Evolutionary conservation across 37 sponge, comb jelly and placozoan genomes (phyloP).

Genomic region (Cliona cf. orientalis): DNA sequence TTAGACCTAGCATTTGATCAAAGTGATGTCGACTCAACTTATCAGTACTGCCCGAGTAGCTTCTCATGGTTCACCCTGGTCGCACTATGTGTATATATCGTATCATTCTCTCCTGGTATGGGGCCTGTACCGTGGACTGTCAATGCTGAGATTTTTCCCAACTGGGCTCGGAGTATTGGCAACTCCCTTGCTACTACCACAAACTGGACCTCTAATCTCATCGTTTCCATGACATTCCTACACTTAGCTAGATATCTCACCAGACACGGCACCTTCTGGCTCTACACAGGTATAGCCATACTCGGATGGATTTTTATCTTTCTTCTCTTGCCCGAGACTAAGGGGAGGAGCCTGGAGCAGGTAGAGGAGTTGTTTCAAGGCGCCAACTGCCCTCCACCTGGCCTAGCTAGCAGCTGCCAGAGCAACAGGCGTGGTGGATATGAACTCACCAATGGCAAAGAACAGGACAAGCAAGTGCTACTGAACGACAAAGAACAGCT

Average conservation of each 20-base stretch:
- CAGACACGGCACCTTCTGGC: constrained; percentile 42
- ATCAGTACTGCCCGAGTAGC: constrained; percentile 30
- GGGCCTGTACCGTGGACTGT: constrained; percentile 69
- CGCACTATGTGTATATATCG: constrained; percentile 33
- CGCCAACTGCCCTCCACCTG: constrained; percentile 28
- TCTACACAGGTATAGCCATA: constrained; percentile 34
- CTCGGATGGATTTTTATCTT: constrained; percentile 54
- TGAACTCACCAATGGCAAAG: too few species aligned
- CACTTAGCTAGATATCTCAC: constrained; percentile 21
- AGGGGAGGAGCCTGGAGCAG: constrained; percentile 46
- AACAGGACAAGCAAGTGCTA: too few species aligned
- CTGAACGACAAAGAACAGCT: too few species aligned
- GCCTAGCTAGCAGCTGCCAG: too few species aligned
- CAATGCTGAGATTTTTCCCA: constrained; percentile 65
- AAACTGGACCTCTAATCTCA: constrained; percentile 50
- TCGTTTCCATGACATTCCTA: constrained; percentile 63
- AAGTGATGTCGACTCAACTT: constrained; percentile 2
- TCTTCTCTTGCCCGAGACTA: constrained; percentile 61
- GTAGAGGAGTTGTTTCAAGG: constrained; percentile 57
- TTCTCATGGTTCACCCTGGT: constrained; percentile 37
- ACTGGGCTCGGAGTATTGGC: constrained; percentile 53
- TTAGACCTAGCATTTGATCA: constrained; percentile 24
- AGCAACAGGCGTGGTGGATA: neutral
- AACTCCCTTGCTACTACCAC: constrained; percentile 38
- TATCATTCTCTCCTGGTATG: constrained; percentile 50